Percentiles rank a stretch among this genome's conserved stretches.
Evolutionary conservation across 2,113 vertebrate species (phyloP).

Genomic region (Raphicerus campestris): DNA sequence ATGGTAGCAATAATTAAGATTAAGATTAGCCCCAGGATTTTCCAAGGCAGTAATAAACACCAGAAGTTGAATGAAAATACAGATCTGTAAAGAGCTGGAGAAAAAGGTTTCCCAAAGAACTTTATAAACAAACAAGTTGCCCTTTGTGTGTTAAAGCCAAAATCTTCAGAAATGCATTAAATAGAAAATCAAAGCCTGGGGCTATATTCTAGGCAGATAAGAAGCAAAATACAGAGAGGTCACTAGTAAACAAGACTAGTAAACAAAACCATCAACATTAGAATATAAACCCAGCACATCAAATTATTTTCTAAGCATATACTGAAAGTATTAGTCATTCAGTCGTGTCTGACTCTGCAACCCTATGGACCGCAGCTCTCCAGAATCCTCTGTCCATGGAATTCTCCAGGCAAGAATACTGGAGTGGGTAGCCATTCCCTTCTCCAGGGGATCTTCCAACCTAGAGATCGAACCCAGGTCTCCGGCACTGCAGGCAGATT

Average conservation of each 20-base stretch:
- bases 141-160: neutral
- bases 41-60: neutral
- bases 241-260: neutral
- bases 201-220: neutral
- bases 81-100: neutral
- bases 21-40: neutral
- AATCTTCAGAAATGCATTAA: neutral
- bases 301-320: neutral
- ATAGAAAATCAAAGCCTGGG: neutral
- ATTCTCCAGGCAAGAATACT: neutral
- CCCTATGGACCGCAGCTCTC: neutral
- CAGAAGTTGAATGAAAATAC: neutral
- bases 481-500: neutral
- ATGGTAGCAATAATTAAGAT: neutral
- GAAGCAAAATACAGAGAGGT: neutral
- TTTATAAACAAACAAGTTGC: neutral
- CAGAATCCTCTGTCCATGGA: neutral
- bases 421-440: neutral
- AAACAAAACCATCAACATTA: neutral
- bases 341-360: neutral
- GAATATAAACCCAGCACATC: neutral
- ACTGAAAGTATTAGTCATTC: neutral
- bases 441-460: neutral
- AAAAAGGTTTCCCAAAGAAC: neutral
- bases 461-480: neutral